phyloP scores from a whole-genome alignment of 2,888 invertebrate genomes.

The Abrostola triplasia region DNA sequence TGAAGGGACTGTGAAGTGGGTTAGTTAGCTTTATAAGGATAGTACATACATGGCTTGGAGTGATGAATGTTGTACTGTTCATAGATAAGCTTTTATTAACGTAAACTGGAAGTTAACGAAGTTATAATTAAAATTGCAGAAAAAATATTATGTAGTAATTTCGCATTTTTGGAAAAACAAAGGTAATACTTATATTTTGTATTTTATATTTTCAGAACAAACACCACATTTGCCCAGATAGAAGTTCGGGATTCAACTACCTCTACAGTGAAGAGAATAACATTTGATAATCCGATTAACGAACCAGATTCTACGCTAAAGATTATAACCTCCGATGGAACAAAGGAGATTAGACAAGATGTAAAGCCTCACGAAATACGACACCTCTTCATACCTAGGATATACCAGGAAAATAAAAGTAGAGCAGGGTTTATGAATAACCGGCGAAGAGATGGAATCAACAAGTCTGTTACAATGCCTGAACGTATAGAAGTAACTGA shows the following conservation, averaged over 20 bases:
- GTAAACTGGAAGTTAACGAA: background rate
- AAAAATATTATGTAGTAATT: background rate
- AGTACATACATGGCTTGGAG: conserved; percentile 3
- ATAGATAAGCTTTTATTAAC: background rate
- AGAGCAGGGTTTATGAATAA: conserved; percentile 81
- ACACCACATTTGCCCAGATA: conserved; percentile 83
- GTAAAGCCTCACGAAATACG: conserved; percentile 83
- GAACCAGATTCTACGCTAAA: conserved; percentile 74
- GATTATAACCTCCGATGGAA: conserved; percentile 78
- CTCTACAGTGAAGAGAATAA: conserved; percentile 79
- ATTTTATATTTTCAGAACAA: conserved; percentile 75
- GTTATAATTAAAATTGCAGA: background rate
- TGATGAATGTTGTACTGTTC: conserved; percentile 1
- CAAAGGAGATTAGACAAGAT: conserved; percentile 77
- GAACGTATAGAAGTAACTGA: conserved; percentile 71
- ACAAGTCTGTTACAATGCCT: conserved; percentile 67
- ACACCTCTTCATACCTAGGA: conserved; percentile 80
- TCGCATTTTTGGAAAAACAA: background rate
- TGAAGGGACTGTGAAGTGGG: conserved; percentile 44
- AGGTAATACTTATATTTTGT: background rate
- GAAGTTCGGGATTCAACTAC: conserved; percentile 80
- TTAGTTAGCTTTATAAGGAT: conserved; percentile 30
- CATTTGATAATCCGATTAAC: conserved; percentile 79
- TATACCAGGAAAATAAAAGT: conserved; percentile 78
- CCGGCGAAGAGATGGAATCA: conserved; percentile 72